These are phyloP conservation scores for Penaeus vannamei DNA, from an alignment of 1,140 invertebrate species.

Conservation along the genomic window DNA sequence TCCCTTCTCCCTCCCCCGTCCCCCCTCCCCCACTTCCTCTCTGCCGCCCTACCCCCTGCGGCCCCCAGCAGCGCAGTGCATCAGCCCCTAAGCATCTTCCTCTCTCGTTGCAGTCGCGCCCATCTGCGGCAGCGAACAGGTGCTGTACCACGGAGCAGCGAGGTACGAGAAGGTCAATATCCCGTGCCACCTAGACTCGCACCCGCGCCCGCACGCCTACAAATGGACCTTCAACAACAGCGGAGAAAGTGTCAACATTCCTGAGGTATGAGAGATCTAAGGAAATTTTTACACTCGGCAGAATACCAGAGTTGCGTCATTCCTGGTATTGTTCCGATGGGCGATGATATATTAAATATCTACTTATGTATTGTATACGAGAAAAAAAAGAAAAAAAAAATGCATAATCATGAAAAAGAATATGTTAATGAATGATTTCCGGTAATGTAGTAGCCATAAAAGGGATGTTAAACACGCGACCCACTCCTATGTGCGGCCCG, in stretches of 20 bases:
- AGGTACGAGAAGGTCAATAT: slow-evolving; percentile 83
- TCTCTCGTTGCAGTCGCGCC: slow-evolving; percentile 76
- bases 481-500: too few species aligned
- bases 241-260: slow-evolving; percentile 79
- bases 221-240: slow-evolving; percentile 83
- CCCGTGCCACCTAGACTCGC: slow-evolving; percentile 86
- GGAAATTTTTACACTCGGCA: neutral
- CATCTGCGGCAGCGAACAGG: slow-evolving; percentile 79
- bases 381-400: neutral
- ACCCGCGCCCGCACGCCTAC: slow-evolving; percentile 82
- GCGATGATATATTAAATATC: too few species aligned
- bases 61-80: too few species aligned
- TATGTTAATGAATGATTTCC: neutral
- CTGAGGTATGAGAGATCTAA: slow-evolving; percentile 74
- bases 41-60: too few species aligned
- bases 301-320: too few species aligned
- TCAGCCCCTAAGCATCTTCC: too few species aligned
- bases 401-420: neutral
- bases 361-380: neutral
- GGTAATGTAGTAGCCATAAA: too few species aligned
- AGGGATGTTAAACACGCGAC: too few species aligned
- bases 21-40: too few species aligned
- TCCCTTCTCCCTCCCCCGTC: too few species aligned
- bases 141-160: slow-evolving; percentile 82
- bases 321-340: too few species aligned